These are phyloP conservation scores for Emesis furor DNA, from an alignment of 2,888 invertebrate genomes.

Conservation along the genomic window DNA sequence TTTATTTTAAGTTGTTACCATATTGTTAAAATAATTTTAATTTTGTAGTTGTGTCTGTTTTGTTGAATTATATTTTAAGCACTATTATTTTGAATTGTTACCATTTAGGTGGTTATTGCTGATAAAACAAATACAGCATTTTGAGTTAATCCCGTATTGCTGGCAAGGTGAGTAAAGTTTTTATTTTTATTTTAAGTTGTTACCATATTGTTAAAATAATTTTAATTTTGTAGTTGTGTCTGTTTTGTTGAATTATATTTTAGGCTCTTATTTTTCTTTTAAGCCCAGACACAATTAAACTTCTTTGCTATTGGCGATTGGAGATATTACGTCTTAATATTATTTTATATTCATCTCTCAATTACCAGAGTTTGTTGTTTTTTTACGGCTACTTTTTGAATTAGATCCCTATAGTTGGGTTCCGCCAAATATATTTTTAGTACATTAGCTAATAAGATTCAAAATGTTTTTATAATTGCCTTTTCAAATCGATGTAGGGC, in stretches of 20 bases:
- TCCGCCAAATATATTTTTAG: not conserved
- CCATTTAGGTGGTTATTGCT: not conserved
- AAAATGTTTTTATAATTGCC: not conserved
- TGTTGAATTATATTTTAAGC: conserved; percentile 8
- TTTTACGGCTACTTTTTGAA: not conserved
- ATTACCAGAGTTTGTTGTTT: not conserved
- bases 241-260: conserved; percentile 10
- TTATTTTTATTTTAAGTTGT: conserved; percentile 18
- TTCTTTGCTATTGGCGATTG: not conserved
- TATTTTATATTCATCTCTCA: not conserved
- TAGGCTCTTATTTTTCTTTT: not conserved
- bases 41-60: not conserved
- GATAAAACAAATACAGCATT: not conserved
- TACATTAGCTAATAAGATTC: not conserved
- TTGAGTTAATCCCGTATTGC: not conserved
- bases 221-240: conserved; percentile 11
- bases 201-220: conserved; percentile 7
- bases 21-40: conserved; percentile 7
- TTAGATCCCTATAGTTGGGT: not conserved
- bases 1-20: conserved; percentile 15
- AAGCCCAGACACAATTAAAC: not conserved
- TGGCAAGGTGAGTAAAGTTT: conserved; percentile 9
- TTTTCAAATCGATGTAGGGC: not conserved
- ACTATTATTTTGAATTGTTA: conserved; percentile 1
- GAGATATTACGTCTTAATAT: not conserved